Evolutionary conservation across 1,140 invertebrate species (phyloP).

Genomic region (Drosophila nannoptera): DNA sequence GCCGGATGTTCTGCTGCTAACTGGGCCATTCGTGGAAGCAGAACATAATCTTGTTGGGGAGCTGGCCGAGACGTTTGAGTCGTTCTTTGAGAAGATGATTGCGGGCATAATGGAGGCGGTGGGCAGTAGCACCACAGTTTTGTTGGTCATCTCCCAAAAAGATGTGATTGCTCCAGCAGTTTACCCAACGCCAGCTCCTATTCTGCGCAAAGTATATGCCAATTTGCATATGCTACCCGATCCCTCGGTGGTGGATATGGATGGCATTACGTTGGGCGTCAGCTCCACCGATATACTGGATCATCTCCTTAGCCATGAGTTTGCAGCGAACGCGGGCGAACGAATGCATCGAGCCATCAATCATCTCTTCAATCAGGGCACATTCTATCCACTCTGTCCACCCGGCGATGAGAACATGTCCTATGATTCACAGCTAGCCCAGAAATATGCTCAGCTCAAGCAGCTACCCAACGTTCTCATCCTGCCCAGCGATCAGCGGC

Average conservation of each 20-base stretch:
- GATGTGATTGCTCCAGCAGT: slow-evolving; percentile 88
- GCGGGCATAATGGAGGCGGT: slow-evolving; percentile 82
- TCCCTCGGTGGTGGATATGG: slow-evolving; percentile 88
- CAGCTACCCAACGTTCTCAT: slow-evolving; percentile 89
- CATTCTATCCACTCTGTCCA: slow-evolving; percentile 91
- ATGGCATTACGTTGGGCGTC: slow-evolving; percentile 87
- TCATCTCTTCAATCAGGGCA: slow-evolving; percentile 88
- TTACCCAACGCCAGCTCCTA: slow-evolving; percentile 89
- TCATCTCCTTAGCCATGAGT: slow-evolving; percentile 89
- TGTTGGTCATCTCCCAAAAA: slow-evolving; percentile 85
- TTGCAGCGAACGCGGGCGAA: slow-evolving; percentile 82
- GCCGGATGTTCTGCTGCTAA: slow-evolving; percentile 89
- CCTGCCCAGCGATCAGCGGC: slow-evolving; percentile 89
- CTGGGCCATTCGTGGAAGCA: slow-evolving; percentile 90
- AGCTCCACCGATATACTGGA: slow-evolving; percentile 91
- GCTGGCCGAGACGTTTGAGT: slow-evolving; percentile 84
- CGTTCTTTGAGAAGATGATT: slow-evolving; percentile 86
- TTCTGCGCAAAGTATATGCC: slow-evolving; percentile 80
- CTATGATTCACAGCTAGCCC: slow-evolving; percentile 84
- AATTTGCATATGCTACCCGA: slow-evolving; percentile 86
- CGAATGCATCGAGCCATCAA: slow-evolving; percentile 85
- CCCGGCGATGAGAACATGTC: slow-evolving; percentile 84
- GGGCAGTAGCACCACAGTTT: slow-evolving; percentile 62
- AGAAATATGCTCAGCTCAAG: slow-evolving; percentile 84
- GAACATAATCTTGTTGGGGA: slow-evolving; percentile 83